Base-by-base conservation (phyloP, 2,888 invertebrate genomes). In the Isotomurus palustris region DNA sequence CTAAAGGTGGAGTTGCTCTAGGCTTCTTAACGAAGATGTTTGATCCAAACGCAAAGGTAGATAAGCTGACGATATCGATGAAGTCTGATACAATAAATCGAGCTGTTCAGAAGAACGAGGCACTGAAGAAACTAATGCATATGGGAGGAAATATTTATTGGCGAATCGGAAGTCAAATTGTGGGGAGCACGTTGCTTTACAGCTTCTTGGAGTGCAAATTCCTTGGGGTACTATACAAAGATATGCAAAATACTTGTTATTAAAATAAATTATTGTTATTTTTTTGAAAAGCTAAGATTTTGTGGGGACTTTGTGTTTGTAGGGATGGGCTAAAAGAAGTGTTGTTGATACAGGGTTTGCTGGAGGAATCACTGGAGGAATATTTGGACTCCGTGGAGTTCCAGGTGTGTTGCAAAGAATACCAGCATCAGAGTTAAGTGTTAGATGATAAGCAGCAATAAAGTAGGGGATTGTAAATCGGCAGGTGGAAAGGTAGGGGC, bases 291-390 rank as follows among this genome's bases (percentile, higher is more conserved):
- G n/a, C n/a, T n/a, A n/a, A n/a, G n/a, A n/a, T n/a, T n/a, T n/a
- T n/a, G n/a, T n/a, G n/a, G n/a, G n/a, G n/a, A n/a, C n/a, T n/a
- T n/a, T n/a, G n/a, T n/a, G n/a, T n/a, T 57, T 19, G 27, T 32
- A 59, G 59, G 60, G 60, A 28, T 49, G 49, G 49, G 53, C 52
- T 48, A 24, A 22, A 32, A 21, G 56, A 21, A 53, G 52, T 41
- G 35, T 56, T 25, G 38, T 60, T 22, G 60, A 60, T 35, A n/a
- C 36, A 28, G 52, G 38, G 3, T 32, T 56, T 5, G 56, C 60
- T 41, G 60, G 60, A 4, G 56, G 48, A 1, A 56, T 60, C 8
- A 56, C 60, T 10, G 60, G 60, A 36, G 60, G 60, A 21, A 49
- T 36, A 0, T 56, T 56, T 44, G 60, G 53, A 24, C 32, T 60